phyloP scores from a whole-genome alignment of 1,140 invertebrate species.

The Asbolus verrucosus region DNA sequence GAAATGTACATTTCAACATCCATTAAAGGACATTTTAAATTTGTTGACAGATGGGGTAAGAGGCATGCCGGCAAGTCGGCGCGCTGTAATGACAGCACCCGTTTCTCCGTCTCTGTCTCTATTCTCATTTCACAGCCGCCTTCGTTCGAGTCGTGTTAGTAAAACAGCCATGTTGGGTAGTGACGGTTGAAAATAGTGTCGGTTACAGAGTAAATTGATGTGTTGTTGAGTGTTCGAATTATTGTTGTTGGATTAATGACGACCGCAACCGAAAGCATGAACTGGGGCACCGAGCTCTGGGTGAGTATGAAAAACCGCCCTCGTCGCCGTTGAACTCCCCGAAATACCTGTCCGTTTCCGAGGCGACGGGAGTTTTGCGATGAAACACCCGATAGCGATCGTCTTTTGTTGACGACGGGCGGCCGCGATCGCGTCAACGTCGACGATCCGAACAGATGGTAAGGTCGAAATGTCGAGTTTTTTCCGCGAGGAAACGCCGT shows the following conservation, averaged over 20 bases:
- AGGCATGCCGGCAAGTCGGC: too few species aligned
- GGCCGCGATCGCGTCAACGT: background rate
- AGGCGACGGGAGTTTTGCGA: conserved; percentile 3
- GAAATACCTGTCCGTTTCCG: conserved; percentile 7
- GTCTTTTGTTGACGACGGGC: background rate
- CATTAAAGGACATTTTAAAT: too few species aligned
- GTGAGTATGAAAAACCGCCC: conserved; percentile 67
- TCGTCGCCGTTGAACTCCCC: background rate
- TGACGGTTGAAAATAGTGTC: conserved; percentile 53
- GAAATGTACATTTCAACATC: too few species aligned
- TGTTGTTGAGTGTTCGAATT: conserved; percentile 53
- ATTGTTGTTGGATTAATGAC: conserved; percentile 47
- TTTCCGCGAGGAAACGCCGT: conserved; percentile 21
- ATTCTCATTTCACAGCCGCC: background rate
- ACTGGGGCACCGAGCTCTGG: conserved; percentile 72
- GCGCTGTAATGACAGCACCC: too few species aligned
- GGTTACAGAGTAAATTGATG: conserved; percentile 52
- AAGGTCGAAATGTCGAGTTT: conserved; percentile 12
- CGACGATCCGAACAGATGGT: conserved; percentile 3
- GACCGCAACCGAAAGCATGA: conserved; percentile 66
- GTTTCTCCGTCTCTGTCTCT: too few species aligned
- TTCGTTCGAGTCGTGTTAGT: conserved; percentile 8
- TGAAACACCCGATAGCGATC: background rate
- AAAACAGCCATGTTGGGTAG: conserved; percentile 59
- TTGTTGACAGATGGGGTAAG: too few species aligned